Base-by-base conservation (phyloP, 2,888 invertebrate genomes). In the Villa cingulata region DNA sequence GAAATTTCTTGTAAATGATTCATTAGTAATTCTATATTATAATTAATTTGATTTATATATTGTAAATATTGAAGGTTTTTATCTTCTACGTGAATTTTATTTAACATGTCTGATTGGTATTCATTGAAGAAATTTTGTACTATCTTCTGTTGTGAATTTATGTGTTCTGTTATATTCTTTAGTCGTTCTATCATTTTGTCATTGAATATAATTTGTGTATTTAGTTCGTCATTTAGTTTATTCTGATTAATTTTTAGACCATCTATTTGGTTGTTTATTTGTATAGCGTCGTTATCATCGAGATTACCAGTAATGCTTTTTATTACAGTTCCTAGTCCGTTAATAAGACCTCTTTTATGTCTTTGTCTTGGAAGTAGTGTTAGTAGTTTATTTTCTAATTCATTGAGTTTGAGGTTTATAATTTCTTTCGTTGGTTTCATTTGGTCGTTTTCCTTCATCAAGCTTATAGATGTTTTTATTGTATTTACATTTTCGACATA, bases 221-320 rank as follows among this genome's bases (percentile, higher is more conserved):
- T 36, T 4, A 46, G 14, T 46, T 6, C n/a, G 14, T 40, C 32
- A 4, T 46, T 46, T 10, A 51, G 9, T 18, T 42, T 29, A 5
- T 39, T 17, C 38, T 51, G 48, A 27, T 51, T 43, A 16, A 29
- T 15, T 37, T 46, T 38, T 15, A 51, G 14, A 12, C 14, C 29
- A 5, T 46, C 43, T 34, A 49, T 34, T 44, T 43, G 4, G 5
- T 38, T 41, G 19, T 49, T 51, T 15, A 49, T 41, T 17, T 15
- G 12, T n/a, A 51, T 36, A 23, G 38, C 41, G 37, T 51, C 49
- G 23, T 41, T 40, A 14, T 41, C 44, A 32, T 51, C 46, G 34
- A 51, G 29, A 23, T 51, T 51, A 5, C 49, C 48, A 7, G 51
- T 51, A 20, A 51, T 51, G 18, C 38, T 41, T 34, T 51, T 51